phyloP scores from a whole-genome alignment of 2,888 invertebrate genomes.

The Sarcophaga variegata region DNA sequence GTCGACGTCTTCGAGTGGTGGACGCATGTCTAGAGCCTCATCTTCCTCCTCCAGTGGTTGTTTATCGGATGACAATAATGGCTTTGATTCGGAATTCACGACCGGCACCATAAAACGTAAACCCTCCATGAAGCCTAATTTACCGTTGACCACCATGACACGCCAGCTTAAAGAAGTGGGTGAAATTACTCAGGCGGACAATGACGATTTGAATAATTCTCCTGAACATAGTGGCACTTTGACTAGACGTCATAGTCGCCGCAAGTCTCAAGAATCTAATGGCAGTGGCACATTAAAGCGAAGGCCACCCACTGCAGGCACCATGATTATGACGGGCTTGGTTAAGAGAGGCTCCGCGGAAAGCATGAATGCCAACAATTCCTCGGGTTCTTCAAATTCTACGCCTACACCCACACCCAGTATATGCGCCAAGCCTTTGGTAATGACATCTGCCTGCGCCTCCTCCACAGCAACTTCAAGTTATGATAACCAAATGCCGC shows the following conservation, averaged over 20 bases:
- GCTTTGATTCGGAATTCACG: slow-evolving; percentile 89
- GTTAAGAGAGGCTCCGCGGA: slow-evolving; percentile 79
- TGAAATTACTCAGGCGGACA: slow-evolving; percentile 83
- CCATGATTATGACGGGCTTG: slow-evolving; percentile 70
- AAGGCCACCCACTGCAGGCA: slow-evolving; percentile 73
- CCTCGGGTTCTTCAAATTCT: slow-evolving; percentile 80
- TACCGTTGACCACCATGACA: slow-evolving; percentile 94
- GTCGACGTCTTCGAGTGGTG: slow-evolving; percentile 78
- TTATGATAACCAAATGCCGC: slow-evolving; percentile 59
- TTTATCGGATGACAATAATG: slow-evolving; percentile 88
- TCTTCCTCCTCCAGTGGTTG: slow-evolving; percentile 94
- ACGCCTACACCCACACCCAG: slow-evolving; percentile 81
- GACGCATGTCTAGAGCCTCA: slow-evolving; percentile 87
- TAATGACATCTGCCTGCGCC: slow-evolving; percentile 19
- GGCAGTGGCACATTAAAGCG: slow-evolving; percentile 81
- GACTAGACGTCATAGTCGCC: slow-evolving; percentile 83
- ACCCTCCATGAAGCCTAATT: slow-evolving; percentile 95
- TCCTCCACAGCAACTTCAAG: slow-evolving; percentile 42
- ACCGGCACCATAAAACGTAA: slow-evolving; percentile 95
- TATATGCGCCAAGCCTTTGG: slow-evolving; percentile 78
- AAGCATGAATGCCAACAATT: slow-evolving; percentile 76
- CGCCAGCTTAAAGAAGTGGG: slow-evolving; percentile 93
- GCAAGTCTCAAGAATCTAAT: slow-evolving; percentile 82
- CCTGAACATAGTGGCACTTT: slow-evolving; percentile 85
- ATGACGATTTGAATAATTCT: slow-evolving; percentile 82